These are phyloP conservation scores for Nycticorax nycticorax DNA, from an alignment of 2,113 vertebrate species.

Conservation along the genomic window DNA sequence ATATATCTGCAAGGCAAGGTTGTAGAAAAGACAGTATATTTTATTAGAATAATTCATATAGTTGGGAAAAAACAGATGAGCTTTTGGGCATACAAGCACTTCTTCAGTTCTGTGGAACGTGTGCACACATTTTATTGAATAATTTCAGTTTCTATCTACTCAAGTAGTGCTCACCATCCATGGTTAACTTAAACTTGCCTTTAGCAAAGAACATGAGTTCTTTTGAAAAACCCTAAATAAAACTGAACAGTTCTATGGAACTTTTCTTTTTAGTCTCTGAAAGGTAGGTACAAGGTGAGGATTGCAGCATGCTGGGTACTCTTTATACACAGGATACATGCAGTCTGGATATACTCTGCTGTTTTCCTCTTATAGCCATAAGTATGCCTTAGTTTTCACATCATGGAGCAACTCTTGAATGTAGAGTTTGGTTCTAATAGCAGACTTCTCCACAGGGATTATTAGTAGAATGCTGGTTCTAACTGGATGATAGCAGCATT, in stretches of 20 bases:
- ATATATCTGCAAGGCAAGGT: background rate
- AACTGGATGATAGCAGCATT: background rate
- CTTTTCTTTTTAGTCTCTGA: background rate
- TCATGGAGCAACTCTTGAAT: background rate
- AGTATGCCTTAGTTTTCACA: background rate
- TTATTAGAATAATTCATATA: background rate
- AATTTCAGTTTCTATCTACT: background rate
- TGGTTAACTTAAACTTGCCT: background rate
- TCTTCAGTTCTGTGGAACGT: background rate
- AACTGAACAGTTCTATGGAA: background rate
- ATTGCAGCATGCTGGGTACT: background rate
- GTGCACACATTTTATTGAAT: background rate
- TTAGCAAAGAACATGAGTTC: background rate
- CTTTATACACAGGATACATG: background rate
- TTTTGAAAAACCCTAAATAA: background rate
- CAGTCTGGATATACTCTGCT: background rate
- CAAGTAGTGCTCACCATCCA: background rate
- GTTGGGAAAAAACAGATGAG: background rate
- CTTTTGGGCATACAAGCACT: background rate
- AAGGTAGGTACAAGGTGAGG: background rate
- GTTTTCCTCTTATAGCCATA: background rate
- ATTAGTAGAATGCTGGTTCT: background rate
- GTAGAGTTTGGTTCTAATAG: background rate
- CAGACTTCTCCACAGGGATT: background rate
- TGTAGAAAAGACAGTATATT: background rate